Evolutionary conservation across 2,797 vertebrate genomes (phyloP), one percentile per base, ranked within the genome.

Genomic region (Crypturellus tataupa): DNA sequence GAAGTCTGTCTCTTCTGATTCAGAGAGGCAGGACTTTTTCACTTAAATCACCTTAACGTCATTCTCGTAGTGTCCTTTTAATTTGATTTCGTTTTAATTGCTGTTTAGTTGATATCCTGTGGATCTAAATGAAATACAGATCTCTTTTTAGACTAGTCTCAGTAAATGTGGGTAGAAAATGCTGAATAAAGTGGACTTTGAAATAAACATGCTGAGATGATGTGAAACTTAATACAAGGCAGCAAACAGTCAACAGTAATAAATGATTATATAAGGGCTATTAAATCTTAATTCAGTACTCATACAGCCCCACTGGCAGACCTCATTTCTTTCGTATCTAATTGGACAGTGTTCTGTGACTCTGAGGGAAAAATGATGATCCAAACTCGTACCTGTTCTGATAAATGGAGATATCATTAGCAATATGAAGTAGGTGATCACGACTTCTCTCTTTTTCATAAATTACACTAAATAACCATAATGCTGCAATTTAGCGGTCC

Each of bases 391-490:
- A 98, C 97, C 98, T 98, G 96, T 98, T 97, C 97, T 92, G 96
- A 97, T 97, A 98, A 98, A 98, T 97, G 96, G 97, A 97, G 97
- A 97, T 97, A 97, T 98, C 98, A 98, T 98, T 98, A 98, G 96
- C 93, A 93, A 97, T 86, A 97, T 97, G 97, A 98, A 98, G 97
- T 97, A 97, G 97, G 97, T 97, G 98, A 98, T 98, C 98, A 97
- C 94, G 96, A 97, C 95, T 98, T 97, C 97, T 97, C 98, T 97
- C 98, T 98, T 98, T 98, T 97, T 97, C 97, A 98, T 97, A 99
- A 99, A 99, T 99, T 99, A 99, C 98, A 99, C 98, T 99, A 99
- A 99, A 99, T 98, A 98, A 98, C 99, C 98, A 99, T 99, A 99
- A 99, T 99, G 99, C 98, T 98, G 98, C 99, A 98, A 99, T 99